Evolutionary conservation across 2,797 vertebrate genomes (phyloP), one percentile per base, ranked within the genome.

Genomic region (Protonibea diacanthus): DNA sequence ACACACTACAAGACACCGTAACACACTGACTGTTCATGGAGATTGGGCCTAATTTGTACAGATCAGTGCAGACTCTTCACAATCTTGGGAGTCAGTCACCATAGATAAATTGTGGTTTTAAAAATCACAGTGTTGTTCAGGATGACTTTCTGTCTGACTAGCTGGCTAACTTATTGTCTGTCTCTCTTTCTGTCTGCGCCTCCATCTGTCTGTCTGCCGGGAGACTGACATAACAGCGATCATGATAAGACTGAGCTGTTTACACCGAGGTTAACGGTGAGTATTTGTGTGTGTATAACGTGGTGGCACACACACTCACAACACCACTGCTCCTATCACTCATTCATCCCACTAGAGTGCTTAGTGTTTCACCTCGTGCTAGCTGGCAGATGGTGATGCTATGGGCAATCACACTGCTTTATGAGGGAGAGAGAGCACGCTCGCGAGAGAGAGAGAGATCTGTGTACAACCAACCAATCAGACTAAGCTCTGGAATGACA

Each of bases 301-400:
- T 53, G n/a, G 48, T 44, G 62, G 64, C 45, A 1, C 76, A 70
- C 76, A 78, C 53, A 63, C 80, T 27, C 4, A 5, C 61, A 84
- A 60, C 59, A 75, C 76, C 75, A 74, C 63, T 51, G 33, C 71
- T 74, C 80, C 71, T 71, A 88, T 90, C 87, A 83, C 56, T 89
- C 88, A 89, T 86, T 86, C 84, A 89, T 88, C 87, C 90, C 91
- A 86, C 75, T 86, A 89, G 91, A 92, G 87, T 90, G 91, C 89
- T 94, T 91, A 93, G 90, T 83, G 87, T 93, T 93, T 93, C 89
- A 92, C 90, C 91, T 92, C 81, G 75, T 83, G 76, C 78, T 84
- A 76, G 86, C 84, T 89, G 87, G 91, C 94, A 95, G 94, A 94
- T 95, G 93, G 93, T 93, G 88, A 94, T 94, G 94, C 94, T 94